phyloP scores from a whole-genome alignment of 2,113 vertebrate genomes.

The Miniopterus natalensis region DNA sequence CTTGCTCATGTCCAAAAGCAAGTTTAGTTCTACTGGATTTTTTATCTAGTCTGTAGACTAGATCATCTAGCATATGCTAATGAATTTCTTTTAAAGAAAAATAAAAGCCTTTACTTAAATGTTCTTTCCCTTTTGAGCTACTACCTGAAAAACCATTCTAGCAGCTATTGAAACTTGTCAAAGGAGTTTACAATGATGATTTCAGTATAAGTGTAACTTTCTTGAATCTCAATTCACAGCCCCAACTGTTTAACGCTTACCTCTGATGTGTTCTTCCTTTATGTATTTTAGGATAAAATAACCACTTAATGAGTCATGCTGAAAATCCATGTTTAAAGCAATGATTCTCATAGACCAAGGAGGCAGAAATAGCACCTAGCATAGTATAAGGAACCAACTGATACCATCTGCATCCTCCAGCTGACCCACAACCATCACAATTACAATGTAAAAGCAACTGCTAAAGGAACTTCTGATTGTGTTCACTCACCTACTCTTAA shows the following conservation, averaged over 20 bases:
- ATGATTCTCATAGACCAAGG: not conserved
- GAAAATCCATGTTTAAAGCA: not conserved
- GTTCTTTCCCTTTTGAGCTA: slow-evolving; percentile 23
- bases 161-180: not conserved
- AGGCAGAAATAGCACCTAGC: not conserved
- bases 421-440: not conserved
- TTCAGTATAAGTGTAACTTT: not conserved
- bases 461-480: not conserved
- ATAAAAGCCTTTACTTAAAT: not conserved
- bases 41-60: not conserved
- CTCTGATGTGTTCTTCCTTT: not conserved
- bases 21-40: not conserved
- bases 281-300: slow-evolving; percentile 4
- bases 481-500: not conserved
- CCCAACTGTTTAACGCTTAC: not conserved
- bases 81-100: not conserved
- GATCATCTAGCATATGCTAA: not conserved
- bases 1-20: slow-evolving; percentile 16
- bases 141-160: not conserved
- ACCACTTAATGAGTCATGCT: not conserved
- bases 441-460: not conserved
- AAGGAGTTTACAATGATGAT: not conserved
- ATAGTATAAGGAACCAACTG: not conserved
- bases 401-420: not conserved
- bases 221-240: not conserved